Evolutionary conservation across 2,797 vertebrate species (phyloP), one percentile per base, ranked within the genome.

Genomic region (Zalophus californianus): DNA sequence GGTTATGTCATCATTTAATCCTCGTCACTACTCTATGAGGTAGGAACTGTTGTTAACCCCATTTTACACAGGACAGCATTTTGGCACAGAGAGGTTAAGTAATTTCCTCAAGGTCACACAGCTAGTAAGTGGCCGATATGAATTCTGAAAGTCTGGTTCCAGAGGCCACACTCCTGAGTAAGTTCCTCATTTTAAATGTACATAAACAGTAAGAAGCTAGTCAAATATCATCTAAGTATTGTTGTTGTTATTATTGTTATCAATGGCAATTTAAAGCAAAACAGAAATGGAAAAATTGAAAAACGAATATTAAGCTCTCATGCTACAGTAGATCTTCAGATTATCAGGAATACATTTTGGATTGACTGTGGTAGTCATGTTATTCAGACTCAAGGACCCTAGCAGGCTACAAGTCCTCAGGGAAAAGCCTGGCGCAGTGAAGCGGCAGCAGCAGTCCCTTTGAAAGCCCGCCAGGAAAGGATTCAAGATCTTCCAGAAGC

Each of bases 31-130:
- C 32, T 23, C 58, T 78, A 2, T 35, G 56, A 78, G 66, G 4
- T 58, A 35, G 66, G 54, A 84, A 66, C 79, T 77, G 27, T n/a
- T 84, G 90, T 44, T 84, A 90, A 58, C 27, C 13, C 7, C 14
- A 56, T 20, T 96, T 96, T 41, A 90, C 38, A 95, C 82, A 83
- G 52, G 78, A 95, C 18, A 41, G 68, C 38, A 82, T 90, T 96
- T 91, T 94, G 68, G 58, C 56, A 88, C 64, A 93, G 86, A 91
- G 35, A 95, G 7, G 29, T 93, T 90, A 95, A 94, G 64, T 29
- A 58, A 91, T 58, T 73, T 90, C 21, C 60, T 80, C 20, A 23
- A 86, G 88, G 86, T 78, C 83, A 92, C 89, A 85, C 35, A 91
- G 73, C 56, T 78, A 41, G 50, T 70, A 86, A 83, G 7, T 35